A percentile compares a stretch with the other conserved stretches of the same genome.
Evolutionary conservation across 23 tunicate species (phyloP).

Genomic region (Halocynthia roretzi): DNA sequence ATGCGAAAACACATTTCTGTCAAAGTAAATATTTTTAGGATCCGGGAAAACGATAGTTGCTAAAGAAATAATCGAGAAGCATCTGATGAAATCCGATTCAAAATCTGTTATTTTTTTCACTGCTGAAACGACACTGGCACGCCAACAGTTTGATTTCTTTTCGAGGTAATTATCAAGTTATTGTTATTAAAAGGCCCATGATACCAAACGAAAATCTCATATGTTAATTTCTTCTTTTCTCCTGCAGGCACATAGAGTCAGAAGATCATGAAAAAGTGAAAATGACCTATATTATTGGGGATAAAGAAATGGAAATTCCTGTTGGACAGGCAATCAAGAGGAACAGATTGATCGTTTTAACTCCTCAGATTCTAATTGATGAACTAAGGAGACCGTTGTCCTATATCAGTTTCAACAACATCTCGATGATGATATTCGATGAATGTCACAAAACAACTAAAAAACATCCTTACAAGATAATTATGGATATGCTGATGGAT

Average conservation of each 20-base stretch:
- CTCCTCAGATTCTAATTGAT: conserved; percentile 65
- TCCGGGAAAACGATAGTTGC: conserved; percentile 80
- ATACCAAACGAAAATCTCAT: background rate
- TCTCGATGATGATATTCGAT: conserved; percentile 60
- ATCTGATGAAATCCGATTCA: conserved; percentile 10
- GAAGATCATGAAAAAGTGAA: conserved; percentile 1
- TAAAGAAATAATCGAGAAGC: conserved; percentile 39
- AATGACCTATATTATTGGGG: conserved; percentile 32
- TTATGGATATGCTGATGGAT: conserved; percentile 51
- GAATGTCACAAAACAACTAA: conserved; percentile 73
- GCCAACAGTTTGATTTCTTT: conserved; percentile 42
- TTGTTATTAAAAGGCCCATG: too few species aligned
- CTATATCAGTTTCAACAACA: conserved; percentile 22
- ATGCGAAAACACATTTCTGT: background rate
- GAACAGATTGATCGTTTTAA: conserved; percentile 31
- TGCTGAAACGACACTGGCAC: conserved; percentile 47
- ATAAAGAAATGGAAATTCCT: conserved; percentile 25
- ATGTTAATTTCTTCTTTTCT: background rate
- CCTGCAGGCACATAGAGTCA: background rate
- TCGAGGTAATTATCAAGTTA: conserved; percentile 9
- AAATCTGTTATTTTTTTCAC: conserved; percentile 54
- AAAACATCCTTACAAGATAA: conserved; percentile 57
- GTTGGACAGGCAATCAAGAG: conserved; percentile 28
- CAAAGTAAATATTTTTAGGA: conserved; percentile 29
- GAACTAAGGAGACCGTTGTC: conserved; percentile 31